Base-by-base conservation (phyloP, 2,797 vertebrate species). In the Sitta carolinensis region DNA sequence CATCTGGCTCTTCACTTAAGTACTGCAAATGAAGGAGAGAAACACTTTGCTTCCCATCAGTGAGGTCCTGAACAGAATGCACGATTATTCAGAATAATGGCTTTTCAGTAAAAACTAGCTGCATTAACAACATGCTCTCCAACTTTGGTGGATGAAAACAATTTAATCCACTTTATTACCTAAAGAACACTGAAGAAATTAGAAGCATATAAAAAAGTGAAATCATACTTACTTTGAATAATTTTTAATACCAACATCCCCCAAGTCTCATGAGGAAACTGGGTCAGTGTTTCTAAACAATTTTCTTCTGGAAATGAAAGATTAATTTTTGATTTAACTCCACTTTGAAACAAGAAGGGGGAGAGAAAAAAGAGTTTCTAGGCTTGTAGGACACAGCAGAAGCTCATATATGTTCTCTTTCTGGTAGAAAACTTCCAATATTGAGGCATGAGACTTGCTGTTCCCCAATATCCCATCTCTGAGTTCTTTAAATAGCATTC, bases 1-100 rank as follows among this genome's bases (percentile, higher is more conserved):
- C 92, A 91, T 87, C 94, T 97, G 96, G 75, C 90, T 96, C 97
- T 97, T 96, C 83, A 92, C 81, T 96, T 90, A 90, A 96, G 85
- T 76, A 76, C 18, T 48, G 82, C 85, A 94, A 61, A 83, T 70
- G 82, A 96, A 95, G 85, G 91, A 96, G 40, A 96, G 84, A 96
- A 95, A 93, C 61, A 55, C 89, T 94, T 96, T 84, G 73, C 89
- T 97, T 97, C 74, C 83, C 68, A n/a, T 96, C 96, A 88, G 5
- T 11, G 30, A 94, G 70, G 67, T 92, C 70, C 92, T 92, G 80
- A 93, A 91, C 63, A 89, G 95, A 97, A 97, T 95, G 67, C 45
- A 77, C 93, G 97, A 96, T 96, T 95, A 97, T 66, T 75, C 61
- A 50, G 73, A 87, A 89, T 79, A 96, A 96, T 96, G 91, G 92